Evolutionary conservation across 30 jellyfish, hydroid and myxozoan species (phyloP).

Genomic region (Nemopilema nomurai): DNA sequence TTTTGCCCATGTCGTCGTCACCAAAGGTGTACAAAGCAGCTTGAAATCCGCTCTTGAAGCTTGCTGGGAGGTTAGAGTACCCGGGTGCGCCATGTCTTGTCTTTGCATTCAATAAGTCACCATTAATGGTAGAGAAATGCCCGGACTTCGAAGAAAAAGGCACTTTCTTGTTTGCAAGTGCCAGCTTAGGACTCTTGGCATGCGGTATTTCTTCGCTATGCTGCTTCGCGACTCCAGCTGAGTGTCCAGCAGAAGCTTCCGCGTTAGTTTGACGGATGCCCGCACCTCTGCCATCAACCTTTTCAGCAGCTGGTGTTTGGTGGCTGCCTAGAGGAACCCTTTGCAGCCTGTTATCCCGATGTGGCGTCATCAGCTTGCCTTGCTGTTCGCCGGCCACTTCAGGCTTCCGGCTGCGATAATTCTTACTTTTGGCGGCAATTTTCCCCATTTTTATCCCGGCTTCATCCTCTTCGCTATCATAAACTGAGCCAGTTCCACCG

Average conservation of each 20-base stretch:
- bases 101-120: no score
- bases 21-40: slow-evolving; percentile 24
- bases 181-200: neutral
- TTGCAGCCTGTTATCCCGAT: neutral
- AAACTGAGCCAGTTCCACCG: slow-evolving; percentile 12
- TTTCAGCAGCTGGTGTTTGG: neutral
- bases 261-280: neutral
- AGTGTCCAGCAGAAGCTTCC: neutral
- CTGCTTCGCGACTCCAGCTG: neutral
- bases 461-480: slow-evolving; percentile 4
- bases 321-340: neutral
- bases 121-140: no score
- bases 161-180: neutral
- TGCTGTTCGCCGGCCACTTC: neutral
- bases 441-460: slow-evolving; percentile 12
- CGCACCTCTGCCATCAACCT: neutral
- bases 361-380: neutral
- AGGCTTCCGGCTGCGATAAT: neutral
- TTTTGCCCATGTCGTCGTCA: slow-evolving; percentile 22
- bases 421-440: neutral
- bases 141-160: neutral
- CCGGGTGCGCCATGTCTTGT: no score
- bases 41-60: slow-evolving; percentile 34
- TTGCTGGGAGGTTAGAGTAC: no score
- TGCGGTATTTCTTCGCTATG: neutral